phyloP scores from a whole-genome alignment of 2,888 invertebrate species.

The Taphrorychus bicolor region DNA sequence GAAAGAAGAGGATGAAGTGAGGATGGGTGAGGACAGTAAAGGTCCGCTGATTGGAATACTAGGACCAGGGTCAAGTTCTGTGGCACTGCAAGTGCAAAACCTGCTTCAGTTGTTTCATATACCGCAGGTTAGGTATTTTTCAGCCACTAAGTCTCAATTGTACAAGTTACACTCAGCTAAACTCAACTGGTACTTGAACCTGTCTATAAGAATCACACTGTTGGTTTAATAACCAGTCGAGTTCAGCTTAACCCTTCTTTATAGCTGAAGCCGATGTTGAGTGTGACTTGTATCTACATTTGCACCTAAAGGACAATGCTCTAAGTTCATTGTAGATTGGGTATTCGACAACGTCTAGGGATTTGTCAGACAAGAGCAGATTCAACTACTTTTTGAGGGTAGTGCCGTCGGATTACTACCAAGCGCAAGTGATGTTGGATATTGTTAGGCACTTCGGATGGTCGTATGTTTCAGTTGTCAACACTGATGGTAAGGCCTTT shows the following conservation, averaged over 20 bases:
- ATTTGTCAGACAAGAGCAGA: slow-evolving; percentile 76
- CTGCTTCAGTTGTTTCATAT: slow-evolving; percentile 73
- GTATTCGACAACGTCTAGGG: slow-evolving; percentile 79
- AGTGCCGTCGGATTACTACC: slow-evolving; percentile 79
- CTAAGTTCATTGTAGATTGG: no score
- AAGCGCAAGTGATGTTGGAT: slow-evolving; percentile 77
- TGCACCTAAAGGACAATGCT: no score
- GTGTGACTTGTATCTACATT: no score
- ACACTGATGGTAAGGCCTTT: slow-evolving; percentile 78
- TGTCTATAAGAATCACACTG: no score
- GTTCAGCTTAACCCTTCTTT: no score
- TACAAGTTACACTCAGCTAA: no score
- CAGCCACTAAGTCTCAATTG: no score
- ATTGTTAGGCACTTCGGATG: slow-evolving; percentile 73
- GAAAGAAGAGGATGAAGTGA: slow-evolving; percentile 3
- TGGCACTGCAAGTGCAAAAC: slow-evolving; percentile 76
- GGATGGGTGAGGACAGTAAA: slow-evolving; percentile 23
- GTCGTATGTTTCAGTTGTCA: slow-evolving; percentile 80
- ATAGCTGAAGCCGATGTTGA: neutral
- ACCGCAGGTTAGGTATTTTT: slow-evolving; percentile 60
- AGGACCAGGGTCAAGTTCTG: slow-evolving; percentile 77
- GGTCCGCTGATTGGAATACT: slow-evolving; percentile 72
- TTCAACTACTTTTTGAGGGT: slow-evolving; percentile 81
- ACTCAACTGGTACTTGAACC: no score
- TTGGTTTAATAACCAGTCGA: no score